Conservation (phyloP, 1,140 invertebrate genomes). For the Notospermus geniculatus region DNA sequence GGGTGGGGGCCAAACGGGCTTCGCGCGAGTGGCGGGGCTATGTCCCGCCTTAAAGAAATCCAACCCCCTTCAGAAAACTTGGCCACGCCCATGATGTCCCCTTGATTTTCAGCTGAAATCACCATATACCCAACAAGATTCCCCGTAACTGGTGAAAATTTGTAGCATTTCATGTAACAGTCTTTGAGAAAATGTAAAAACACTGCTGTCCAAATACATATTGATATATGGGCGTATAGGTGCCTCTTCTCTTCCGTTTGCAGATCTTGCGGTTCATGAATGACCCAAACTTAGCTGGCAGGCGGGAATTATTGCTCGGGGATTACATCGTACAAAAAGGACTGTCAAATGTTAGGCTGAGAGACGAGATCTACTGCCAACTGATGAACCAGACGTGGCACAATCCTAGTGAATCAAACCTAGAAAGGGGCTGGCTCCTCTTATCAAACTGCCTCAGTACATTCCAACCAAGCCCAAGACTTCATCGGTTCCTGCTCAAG, state of each 20-base stretch:
- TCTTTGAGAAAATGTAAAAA: no score
- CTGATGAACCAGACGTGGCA: constrained; percentile 91
- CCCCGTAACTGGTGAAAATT: no score
- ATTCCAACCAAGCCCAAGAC: constrained; percentile 80
- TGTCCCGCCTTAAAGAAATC: no score
- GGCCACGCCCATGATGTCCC: no score
- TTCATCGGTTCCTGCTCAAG: constrained; percentile 84
- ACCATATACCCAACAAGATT: no score
- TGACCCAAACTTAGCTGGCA: constrained; percentile 69
- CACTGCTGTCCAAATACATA: no score
- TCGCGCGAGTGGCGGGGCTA: no score
- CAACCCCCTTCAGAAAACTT: no score
- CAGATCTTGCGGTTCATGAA: constrained; percentile 83
- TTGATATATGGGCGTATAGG: no score
- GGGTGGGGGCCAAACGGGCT: no score
- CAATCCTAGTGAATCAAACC: constrained; percentile 68
- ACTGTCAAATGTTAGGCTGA: constrained; percentile 59
- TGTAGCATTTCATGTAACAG: no score
- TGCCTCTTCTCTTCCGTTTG: constrained; percentile 15
- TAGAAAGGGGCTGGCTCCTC: constrained; percentile 81
- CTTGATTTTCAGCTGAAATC: no score
- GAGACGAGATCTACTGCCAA: constrained; percentile 95
- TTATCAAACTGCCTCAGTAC: constrained; percentile 86
- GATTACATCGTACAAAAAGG: constrained; percentile 94
- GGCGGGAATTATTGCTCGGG: constrained; percentile 77